These are phyloP conservation scores for Xestia ashworthii DNA, from an alignment of 2,888 invertebrate genomes.

Conservation along the genomic window DNA sequence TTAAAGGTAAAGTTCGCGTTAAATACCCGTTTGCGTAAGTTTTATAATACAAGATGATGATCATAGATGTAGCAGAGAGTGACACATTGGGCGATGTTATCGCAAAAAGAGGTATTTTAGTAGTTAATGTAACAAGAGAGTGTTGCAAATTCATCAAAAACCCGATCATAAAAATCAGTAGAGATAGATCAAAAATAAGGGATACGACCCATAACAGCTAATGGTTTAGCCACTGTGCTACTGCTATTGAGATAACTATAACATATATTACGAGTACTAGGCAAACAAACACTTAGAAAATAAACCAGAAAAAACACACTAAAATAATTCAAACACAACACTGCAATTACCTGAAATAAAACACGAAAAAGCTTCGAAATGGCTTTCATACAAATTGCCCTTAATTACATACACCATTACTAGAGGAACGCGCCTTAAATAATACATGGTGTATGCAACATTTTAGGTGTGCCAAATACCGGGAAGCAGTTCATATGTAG, in stretches of 20 bases:
- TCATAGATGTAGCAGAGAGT: background rate
- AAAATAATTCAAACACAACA: conserved; percentile 6
- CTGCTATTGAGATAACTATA: background rate
- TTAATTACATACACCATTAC: conserved; percentile 68
- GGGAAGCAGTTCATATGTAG: conserved; percentile 37
- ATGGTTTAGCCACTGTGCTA: background rate
- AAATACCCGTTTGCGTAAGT: too few species aligned
- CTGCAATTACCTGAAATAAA: conserved; percentile 34
- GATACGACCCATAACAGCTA: background rate
- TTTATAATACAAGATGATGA: too few species aligned
- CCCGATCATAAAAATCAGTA: background rate
- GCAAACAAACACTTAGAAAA: background rate
- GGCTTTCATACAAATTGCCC: conserved; percentile 57
- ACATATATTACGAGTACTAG: background rate
- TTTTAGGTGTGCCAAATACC: conserved; percentile 69
- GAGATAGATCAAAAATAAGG: background rate
- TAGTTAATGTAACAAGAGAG: background rate
- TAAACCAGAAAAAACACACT: background rate
- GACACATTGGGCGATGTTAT: background rate
- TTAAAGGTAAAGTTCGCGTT: too few species aligned
- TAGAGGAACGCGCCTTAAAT: conserved; percentile 55
- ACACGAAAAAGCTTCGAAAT: conserved; percentile 45
- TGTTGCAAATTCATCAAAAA: background rate
- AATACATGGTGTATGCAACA: conserved; percentile 60
- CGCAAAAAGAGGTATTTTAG: background rate